These are phyloP conservation scores for Synergus umbraculus DNA, from an alignment of 2,888 invertebrate genomes.

Conservation along the genomic window DNA sequence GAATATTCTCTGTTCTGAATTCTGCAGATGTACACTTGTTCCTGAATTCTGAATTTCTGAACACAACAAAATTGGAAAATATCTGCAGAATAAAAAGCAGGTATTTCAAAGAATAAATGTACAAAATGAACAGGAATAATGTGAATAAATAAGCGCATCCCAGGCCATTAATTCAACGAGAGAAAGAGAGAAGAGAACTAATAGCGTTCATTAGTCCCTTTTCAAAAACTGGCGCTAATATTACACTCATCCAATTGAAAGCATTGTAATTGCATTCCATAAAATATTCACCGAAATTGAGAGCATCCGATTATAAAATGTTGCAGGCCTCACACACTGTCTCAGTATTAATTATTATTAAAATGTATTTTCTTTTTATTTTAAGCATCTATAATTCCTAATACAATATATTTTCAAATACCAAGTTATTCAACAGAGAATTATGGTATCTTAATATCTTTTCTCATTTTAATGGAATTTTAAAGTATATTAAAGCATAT, in stretches of 20 bases:
- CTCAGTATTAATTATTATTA: too few species aligned
- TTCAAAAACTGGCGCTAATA: conserved; percentile 25
- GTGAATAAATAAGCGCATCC: conserved; percentile 19
- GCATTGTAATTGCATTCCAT: conserved; percentile 19
- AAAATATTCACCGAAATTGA: conserved; percentile 28
- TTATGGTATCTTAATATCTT: too few species aligned
- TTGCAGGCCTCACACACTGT: too few species aligned
- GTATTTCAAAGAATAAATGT: too few species aligned
- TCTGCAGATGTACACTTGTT: neutral
- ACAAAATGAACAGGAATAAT: conserved; percentile 15
- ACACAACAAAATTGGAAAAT: too few species aligned
- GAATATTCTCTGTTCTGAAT: neutral
- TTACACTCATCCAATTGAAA: conserved; percentile 8
- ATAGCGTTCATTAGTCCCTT: conserved; percentile 34
- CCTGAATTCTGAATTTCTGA: neutral
- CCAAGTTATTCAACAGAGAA: too few species aligned
- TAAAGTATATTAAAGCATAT: too few species aligned
- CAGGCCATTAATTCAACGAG: conserved; percentile 6
- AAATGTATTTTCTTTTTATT: too few species aligned
- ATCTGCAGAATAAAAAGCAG: too few species aligned
- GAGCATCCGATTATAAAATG: conserved; percentile 6
- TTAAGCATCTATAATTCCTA: too few species aligned
- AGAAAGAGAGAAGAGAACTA: conserved; percentile 1
- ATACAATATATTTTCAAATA: too few species aligned
- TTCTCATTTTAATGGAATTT: too few species aligned